Conservation (phyloP, 1,140 invertebrate genomes). For the Drosophila gunungcola region DNA sequence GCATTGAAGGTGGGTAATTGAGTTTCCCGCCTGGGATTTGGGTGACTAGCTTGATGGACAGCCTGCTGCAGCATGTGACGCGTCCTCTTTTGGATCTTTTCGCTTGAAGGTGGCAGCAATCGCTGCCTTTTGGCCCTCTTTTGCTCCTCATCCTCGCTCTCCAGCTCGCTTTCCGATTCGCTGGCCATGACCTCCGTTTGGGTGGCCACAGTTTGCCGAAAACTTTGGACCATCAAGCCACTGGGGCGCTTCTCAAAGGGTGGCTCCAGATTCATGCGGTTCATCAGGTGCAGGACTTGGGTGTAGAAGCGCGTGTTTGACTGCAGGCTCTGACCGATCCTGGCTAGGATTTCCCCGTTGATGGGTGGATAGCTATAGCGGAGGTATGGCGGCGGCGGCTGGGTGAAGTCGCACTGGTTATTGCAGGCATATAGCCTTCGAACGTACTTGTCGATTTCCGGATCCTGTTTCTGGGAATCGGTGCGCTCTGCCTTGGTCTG, state of each 20-base stretch:
- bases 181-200: constrained; percentile 52
- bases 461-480: background rate
- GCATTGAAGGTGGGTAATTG: constrained; percentile 6
- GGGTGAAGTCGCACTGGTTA: constrained; percentile 88
- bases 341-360: constrained; percentile 89
- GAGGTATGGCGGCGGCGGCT: constrained; percentile 90
- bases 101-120: constrained; percentile 7
- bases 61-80: constrained; percentile 61
- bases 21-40: background rate
- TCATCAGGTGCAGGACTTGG: constrained; percentile 97
- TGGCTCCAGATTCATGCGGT: constrained; percentile 95
- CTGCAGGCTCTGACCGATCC: constrained; percentile 91
- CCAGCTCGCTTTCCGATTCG: constrained; percentile 85
- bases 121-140: constrained; percentile 86
- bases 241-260: constrained; percentile 88
- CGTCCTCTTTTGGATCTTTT: constrained; percentile 40
- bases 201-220: constrained; percentile 15
- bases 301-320: constrained; percentile 93
- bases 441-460: constrained; percentile 88
- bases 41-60: constrained; percentile 5
- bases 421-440: constrained; percentile 89
- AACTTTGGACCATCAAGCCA: background rate
- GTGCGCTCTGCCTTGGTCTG: constrained; percentile 23
- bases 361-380: constrained; percentile 92
- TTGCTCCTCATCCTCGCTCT: constrained; percentile 87